phyloP scores from a whole-genome alignment of 2,113 vertebrate species.

The Amphilophus citrinellus region DNA sequence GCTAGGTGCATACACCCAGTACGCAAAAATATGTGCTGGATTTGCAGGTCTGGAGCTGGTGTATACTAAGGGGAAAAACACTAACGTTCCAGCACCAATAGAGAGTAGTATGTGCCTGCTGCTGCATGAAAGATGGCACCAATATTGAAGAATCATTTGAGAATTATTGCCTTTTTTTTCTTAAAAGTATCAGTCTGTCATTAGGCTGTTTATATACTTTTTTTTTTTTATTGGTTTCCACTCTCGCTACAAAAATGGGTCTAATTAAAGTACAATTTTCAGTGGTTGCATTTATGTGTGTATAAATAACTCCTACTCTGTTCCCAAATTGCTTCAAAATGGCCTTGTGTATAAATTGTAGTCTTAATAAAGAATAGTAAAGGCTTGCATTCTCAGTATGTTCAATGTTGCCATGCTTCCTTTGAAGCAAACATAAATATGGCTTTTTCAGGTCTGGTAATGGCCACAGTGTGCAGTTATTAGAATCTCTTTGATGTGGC shows the following conservation, averaged over 20 bases:
- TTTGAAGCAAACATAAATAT: slow-evolving; percentile 79
- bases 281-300: slow-evolving; percentile 33
- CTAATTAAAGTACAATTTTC: slow-evolving; percentile 65
- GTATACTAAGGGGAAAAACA: not conserved
- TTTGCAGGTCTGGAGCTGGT: not conserved
- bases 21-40: not conserved
- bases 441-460: slow-evolving; percentile 69
- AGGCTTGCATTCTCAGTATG: slow-evolving; percentile 41
- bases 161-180: not conserved
- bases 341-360: slow-evolving; percentile 36
- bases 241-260: slow-evolving; percentile 12
- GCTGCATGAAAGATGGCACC: slow-evolving; percentile 11
- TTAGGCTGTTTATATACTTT: slow-evolving; percentile 10
- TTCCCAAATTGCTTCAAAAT: slow-evolving; percentile 52
- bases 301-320: slow-evolving; percentile 48
- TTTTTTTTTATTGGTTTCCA: slow-evolving; percentile 39
- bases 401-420: slow-evolving; percentile 57
- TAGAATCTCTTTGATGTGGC: slow-evolving; percentile 82
- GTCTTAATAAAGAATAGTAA: slow-evolving; percentile 37
- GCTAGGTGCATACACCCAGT: not conserved
- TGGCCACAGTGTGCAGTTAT: slow-evolving; percentile 78
- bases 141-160: slow-evolving; percentile 14
- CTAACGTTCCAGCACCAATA: not conserved
- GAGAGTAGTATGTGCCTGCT: not conserved
- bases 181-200: slow-evolving; percentile 15